A percentile compares a stretch with the other conserved stretches of the same genome.
Evolutionary conservation across 1,140 invertebrate species (phyloP).

Genomic region (fruit fly (Drosophila melanogaster)): DNA sequence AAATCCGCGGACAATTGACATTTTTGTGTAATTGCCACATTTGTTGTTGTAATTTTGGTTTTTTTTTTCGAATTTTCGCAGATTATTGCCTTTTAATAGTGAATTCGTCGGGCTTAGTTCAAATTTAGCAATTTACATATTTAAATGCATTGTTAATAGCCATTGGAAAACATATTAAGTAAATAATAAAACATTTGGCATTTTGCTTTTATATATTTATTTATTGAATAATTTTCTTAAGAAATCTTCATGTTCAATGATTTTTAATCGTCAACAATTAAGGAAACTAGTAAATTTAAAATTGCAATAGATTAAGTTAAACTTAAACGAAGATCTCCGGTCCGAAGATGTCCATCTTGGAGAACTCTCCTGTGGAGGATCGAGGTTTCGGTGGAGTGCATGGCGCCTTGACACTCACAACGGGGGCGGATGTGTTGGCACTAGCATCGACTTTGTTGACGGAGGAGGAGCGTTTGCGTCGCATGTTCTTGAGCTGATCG

Average conservation of each 20-base stretch:
- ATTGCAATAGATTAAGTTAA: not conserved
- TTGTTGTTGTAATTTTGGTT: conserved; percentile 17
- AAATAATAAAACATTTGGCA: not conserved
- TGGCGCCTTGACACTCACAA: conserved; percentile 37
- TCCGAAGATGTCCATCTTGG: conserved; percentile 50
- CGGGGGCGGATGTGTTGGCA: not conserved
- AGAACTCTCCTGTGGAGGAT: not conserved
- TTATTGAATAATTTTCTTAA: not conserved
- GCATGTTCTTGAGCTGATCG: conserved; percentile 43
- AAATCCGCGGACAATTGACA: conserved; percentile 63
- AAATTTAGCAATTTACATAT: no score
- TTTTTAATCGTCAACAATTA: conserved; percentile 81
- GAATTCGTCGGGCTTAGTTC: not conserved
- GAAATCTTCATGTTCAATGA: conserved; percentile 51
- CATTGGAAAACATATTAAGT: not conserved
- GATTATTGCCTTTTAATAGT: conserved; percentile 12
- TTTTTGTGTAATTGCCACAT: conserved; percentile 66
- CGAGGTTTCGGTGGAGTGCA: conserved; percentile 63
- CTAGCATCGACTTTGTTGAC: not conserved
- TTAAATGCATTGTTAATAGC: no score
- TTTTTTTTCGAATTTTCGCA: conserved; percentile 1
- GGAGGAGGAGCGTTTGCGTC: conserved; percentile 27
- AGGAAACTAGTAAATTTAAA: conserved; percentile 27
- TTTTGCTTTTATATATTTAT: not conserved
- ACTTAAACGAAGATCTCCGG: conserved; percentile 66